Evolutionary conservation across 2,113 vertebrate genomes (phyloP).

Genomic region (Rhinolophus sinicus): DNA sequence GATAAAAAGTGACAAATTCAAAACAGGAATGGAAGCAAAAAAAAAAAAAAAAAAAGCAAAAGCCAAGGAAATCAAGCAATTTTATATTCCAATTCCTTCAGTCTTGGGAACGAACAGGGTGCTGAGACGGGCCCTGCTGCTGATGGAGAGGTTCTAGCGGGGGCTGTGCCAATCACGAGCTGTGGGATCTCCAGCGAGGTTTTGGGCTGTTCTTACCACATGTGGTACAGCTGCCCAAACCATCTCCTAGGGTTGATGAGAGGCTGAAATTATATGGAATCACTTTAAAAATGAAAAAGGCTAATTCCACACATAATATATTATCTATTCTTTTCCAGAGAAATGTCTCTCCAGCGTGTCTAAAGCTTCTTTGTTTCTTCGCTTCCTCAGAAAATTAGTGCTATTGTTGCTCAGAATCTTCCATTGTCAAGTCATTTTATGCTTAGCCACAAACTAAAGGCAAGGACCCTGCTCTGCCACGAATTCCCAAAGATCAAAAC

Average conservation of each 20-base stretch:
- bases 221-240: background rate
- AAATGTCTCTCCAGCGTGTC: background rate
- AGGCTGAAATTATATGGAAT: background rate
- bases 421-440: background rate
- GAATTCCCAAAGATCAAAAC: background rate
- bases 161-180: no score
- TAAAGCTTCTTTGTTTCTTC: background rate
- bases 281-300: background rate
- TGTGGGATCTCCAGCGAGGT: background rate
- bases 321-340: background rate
- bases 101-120: background rate
- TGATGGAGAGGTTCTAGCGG: background rate
- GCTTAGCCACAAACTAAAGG: background rate
- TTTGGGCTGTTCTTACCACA: background rate
- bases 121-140: background rate
- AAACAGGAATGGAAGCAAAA: slow-evolving; percentile 71
- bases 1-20: slow-evolving; percentile 57
- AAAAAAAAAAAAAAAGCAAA: slow-evolving; percentile 70
- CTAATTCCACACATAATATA: background rate
- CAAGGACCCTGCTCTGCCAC: background rate
- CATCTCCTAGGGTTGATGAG: background rate
- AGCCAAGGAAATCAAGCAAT: background rate
- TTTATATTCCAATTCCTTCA: background rate
- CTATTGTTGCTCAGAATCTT: background rate
- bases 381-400: background rate